Evolutionary conservation across 37 sponge, comb jelly and placozoan genomes (phyloP), one percentile per base, ranked within the genome.

Genomic region (Theonella swinhoei): DNA sequence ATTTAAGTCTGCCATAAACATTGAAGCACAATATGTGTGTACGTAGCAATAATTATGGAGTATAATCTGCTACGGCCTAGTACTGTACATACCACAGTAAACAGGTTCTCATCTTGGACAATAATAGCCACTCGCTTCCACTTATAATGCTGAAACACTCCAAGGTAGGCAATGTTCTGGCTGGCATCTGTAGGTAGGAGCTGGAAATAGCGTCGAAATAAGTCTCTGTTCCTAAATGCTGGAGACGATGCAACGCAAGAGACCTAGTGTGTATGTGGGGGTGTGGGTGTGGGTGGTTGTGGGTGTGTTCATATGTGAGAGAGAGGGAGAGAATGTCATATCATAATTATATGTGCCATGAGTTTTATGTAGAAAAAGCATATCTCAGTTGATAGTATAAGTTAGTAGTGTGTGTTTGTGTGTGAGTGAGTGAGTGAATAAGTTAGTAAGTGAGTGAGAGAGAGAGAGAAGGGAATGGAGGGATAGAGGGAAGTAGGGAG

Each of bases 191-290:
- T 42, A 9, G 76, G 76, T 24, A 75, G 76, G 14, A 75, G 47
- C 31, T 75, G 76, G 43, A 75, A 75, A 37, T 75, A 75, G 8
- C 40, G 17, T 28, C 26, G 40, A 28, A 47, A 75, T 37, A 42
- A 19, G 19, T 25, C 7, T 5, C 76, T 32, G 39, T 75, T 26
- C 17, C 58, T 54, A 4, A 75, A 42, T 22, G 25, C 31, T 22
- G 76, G 43, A 20, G 76, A 75, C 4, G 76, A 75, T 17, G 76
- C 40, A 29, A 54, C 59, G 43, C 76, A 75, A n/a, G 76, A 75
- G 3, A 75, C 31, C 76, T 75, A n/a, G n/a, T n/a, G n/a, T n/a
- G n/a, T n/a, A n/a, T n/a, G n/a, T n/a, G n/a, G n/a, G n/a, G n/a
- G n/a, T n/a, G 54, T 47, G 54, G 14, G 54, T 17, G 54, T 47